A percentile compares a stretch with the other conserved stretches of the same genome.
These are phyloP conservation scores for Thamnophis sirtalis DNA, from an alignment of 2,113 vertebrate genomes.

Conservation along the genomic window DNA sequence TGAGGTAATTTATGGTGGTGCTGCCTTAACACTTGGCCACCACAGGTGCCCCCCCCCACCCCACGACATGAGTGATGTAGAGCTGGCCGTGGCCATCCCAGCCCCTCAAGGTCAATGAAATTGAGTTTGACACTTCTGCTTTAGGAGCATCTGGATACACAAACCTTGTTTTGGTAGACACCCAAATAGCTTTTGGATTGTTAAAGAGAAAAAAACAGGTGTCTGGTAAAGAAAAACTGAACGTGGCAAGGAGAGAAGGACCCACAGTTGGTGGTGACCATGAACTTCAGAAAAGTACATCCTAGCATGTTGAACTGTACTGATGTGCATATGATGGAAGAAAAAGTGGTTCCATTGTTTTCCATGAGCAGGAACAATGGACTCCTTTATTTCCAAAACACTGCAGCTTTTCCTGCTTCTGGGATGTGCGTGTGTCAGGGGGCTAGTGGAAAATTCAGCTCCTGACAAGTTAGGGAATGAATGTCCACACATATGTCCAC, in stretches of 20 bases:
- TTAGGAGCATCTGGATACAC: not conserved
- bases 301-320: fast-evolving
- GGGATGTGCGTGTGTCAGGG: no score
- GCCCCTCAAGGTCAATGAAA: no score
- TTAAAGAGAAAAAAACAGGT: constrained; percentile 31
- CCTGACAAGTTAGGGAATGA: no score
- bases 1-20: no score
- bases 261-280: constrained; percentile 1
- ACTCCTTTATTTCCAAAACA: not conserved
- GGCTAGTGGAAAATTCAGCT: no score
- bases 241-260: constrained; percentile 28
- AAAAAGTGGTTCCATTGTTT: not conserved
- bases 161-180: constrained; percentile 8
- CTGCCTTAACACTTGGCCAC: no score
- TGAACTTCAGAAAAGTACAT: constrained; percentile 2
- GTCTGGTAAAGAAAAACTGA: constrained; percentile 40
- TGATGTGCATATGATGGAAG: not conserved
- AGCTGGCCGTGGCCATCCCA: no score
- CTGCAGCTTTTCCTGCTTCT: not conserved
- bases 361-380: not conserved
- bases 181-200: constrained; percentile 31
- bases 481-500: no score
- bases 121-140: no score
- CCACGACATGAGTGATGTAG: no score
- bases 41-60: no score